phyloP scores from a whole-genome alignment of 2,888 invertebrate genomes.

The Torymus auratus region DNA sequence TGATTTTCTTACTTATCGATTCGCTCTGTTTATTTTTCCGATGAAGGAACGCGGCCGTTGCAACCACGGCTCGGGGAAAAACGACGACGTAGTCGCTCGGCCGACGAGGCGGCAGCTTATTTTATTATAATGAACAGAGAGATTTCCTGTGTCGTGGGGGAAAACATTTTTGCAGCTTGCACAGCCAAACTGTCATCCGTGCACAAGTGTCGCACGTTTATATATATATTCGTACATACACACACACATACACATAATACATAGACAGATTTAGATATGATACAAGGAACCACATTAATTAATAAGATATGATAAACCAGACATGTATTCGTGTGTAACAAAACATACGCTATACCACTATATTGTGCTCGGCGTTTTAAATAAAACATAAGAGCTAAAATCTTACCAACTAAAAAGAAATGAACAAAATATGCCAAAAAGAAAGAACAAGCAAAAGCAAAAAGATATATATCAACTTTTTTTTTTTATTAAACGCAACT shows the following conservation, averaged over 20 bases:
- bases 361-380: conserved; percentile 56
- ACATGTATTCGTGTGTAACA: conserved; percentile 52
- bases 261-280: conserved; percentile 37
- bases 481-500: too few species aligned
- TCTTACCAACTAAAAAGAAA: conserved; percentile 48
- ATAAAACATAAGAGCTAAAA: conserved; percentile 55
- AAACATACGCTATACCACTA: conserved; percentile 49
- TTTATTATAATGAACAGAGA: too few species aligned
- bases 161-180: background rate
- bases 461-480: background rate
- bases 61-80: too few species aligned
- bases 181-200: conserved; percentile 17
- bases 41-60: conserved; percentile 22
- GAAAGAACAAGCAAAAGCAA: conserved; percentile 35
- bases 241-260: background rate
- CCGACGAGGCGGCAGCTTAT: too few species aligned
- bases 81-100: too few species aligned
- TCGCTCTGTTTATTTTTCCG: conserved; percentile 51
- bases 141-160: background rate
- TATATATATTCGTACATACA: conserved; percentile 2
- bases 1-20: conserved; percentile 51
- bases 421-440: conserved; percentile 25
- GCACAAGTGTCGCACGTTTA: background rate
- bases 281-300: conserved; percentile 43
- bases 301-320: conserved; percentile 22